Base-by-base conservation (phyloP, 2,888 invertebrate species). In the Andricus quercusramuli region DNA sequence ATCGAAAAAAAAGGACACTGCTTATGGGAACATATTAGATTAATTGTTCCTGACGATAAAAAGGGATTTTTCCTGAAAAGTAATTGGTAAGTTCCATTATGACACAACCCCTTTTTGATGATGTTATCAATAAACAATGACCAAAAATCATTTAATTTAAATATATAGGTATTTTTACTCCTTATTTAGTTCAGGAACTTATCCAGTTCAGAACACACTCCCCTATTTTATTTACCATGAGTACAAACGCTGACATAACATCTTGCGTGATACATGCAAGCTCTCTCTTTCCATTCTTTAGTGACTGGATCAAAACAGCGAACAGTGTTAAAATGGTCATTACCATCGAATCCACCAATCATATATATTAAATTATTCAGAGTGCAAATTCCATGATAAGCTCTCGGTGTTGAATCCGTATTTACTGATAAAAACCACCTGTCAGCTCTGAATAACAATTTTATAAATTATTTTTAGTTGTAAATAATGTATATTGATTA, bases 271-370 rank as follows among this genome's bases (percentile, higher is more conserved):
- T 96, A 96, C 97, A 97, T 97, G 89, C 96, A 95, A 6, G 97
- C 96, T 78, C 96, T 94, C 89, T 95, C 95, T 67, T 94, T 94
- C 97, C 97, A 97, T 64, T 94, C 94, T 88, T 96, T 96, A 1
- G 94, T 94, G 17, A 96, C 95, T 0, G 97, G 97, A 90, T 97
- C 95, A 91, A 96, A 97, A 88, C 96, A 96, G 79, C 97, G 95
- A 51, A 97, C 96, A 2, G 96, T 96, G 90, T 96, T 96, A 90
- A 97, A 96, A 85, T 97, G 95, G 84, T 96, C 95, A 80, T 95
- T 94, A 20, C 97, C 97, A 90, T 97, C 97, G 91, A 96, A 97
- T 1, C 97, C 97, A 6, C 97, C 97, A 84, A 97, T 96, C 93
- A 97, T 96, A 93, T 96, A 96, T 88, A 97, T 95, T 76, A 95